Base-by-base conservation (phyloP, 92 coral and sea anemone species). In the Zoanthus gigantus region DNA sequence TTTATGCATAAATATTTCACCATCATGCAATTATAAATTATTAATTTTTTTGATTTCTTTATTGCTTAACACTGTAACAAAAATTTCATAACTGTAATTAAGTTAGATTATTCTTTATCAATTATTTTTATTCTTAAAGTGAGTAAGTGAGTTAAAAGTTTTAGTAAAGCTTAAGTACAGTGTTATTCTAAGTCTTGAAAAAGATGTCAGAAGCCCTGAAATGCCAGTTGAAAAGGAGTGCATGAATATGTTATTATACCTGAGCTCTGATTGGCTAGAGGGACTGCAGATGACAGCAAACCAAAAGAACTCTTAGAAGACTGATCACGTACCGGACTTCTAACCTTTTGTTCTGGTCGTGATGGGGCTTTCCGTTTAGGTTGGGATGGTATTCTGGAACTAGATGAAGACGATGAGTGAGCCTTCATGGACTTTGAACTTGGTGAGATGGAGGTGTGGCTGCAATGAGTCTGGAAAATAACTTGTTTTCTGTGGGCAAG, bases 281-380 rank as follows among this genome's bases (percentile, higher is more conserved):
- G 52, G 46, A 57, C 74, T 44, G 75, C 17, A 9, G 69, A 46
- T 15, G 58, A 65, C 6, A 18, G 63, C 7, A 50, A 69, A 60
- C 45, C 46, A 30, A 69, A 69, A 15, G 56, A 60, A 9, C 28
- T 46, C 30, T 46, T 78, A 37, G 17, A 67, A 78, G 85, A 46
- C 28, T 16, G 57, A 1, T n/a, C 75, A 18, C 48, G 45, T 14
- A 14, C 6, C 13, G 63, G 14, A 16, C 46, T 32, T 6, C 18
- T 14, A 7, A 42, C 18, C 37, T 46, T 58, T 74, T 66, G 85
- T 5, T 60, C 85, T 30, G 85, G 85, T 4, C 75, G 60, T 5
- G 85, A 11, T 42, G 85, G 85, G 57, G 85, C 85, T 81, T 65
- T 81, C 15, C 85, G 85, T 18, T 81, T 81, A 54, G 85, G 85